Evolutionary conservation across 1,140 invertebrate species (phyloP).

Genomic region (Pantala flavescens): DNA sequence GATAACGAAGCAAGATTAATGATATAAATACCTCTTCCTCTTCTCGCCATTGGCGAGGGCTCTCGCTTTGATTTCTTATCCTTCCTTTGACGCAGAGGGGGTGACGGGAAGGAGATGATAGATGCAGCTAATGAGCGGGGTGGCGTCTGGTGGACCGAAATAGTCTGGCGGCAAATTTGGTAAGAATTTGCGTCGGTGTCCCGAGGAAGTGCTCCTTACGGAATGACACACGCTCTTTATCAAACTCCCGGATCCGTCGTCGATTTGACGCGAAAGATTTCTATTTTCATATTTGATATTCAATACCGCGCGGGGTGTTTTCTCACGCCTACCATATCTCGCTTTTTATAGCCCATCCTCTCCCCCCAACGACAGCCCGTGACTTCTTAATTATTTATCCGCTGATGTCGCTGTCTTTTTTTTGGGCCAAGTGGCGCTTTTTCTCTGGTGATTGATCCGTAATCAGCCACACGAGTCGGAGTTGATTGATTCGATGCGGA

Average conservation of each 20-base stretch:
- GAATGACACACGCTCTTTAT: neutral
- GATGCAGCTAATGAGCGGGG: conserved; percentile 1
- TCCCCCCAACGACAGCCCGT: too few relatives aligned
- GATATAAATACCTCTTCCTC: neutral
- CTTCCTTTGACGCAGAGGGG: neutral
- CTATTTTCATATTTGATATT: too few relatives aligned
- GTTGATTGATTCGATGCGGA: too few relatives aligned
- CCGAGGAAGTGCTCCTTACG: neutral
- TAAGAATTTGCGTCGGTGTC: neutral
- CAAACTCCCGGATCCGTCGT: neutral
- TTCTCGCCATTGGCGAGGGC: neutral
- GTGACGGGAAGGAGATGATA: neutral
- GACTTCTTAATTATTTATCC: too few relatives aligned
- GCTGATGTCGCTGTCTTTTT: too few relatives aligned
- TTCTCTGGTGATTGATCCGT: too few relatives aligned
- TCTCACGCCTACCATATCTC: too few relatives aligned
- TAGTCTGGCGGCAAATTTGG: conserved; percentile 4
- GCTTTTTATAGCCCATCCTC: too few relatives aligned
- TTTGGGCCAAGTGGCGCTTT: too few relatives aligned
- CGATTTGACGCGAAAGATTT: neutral
- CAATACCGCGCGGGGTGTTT: too few relatives aligned
- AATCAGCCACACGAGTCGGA: too few relatives aligned
- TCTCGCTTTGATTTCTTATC: neutral
- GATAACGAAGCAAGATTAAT: conserved; percentile 10
- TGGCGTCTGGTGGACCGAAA: neutral